Evolutionary conservation across 1,140 invertebrate genomes (phyloP), one percentile per base, ranked within the genome.

Genomic region (Marisa cornuarietis): DNA sequence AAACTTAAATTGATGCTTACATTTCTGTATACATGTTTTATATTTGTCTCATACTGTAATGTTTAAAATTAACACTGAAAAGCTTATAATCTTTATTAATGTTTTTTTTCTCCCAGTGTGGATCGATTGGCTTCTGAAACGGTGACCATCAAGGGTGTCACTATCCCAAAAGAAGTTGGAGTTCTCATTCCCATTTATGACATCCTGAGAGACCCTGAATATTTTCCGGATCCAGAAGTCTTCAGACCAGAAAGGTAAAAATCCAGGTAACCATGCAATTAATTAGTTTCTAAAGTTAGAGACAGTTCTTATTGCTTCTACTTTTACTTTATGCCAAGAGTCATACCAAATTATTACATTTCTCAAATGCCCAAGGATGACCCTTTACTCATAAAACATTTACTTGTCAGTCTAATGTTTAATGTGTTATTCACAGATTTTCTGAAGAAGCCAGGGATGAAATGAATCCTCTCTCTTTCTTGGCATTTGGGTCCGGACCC

Each of bases 401-500:
- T 42, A 42, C 31, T 42, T 42, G 31, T 42, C 31, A 4, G 31
- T 42, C 31, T 42, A 42, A 6, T 6, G 31, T 42, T 42, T 42
- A 42, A 42, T 14, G 4, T 14, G 16, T 58, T 58, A 58, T 18
- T 58, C 8, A 18, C 54, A 78, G 76, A 54, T 78, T 78, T 31
- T 54, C 65, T 20, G 42, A 68, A 49, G 78, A 79, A 24, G 63
- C 73, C 58, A 83, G 79, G 14, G 66, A 76, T 24, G 61, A 74
- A 51, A 74, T 75, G 58, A 79, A 90, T 42, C 88, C 88, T 26
- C 84, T 89, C 69, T 83, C 88, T 0, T 93, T 87, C 81, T 75
- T 92, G 14, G 90, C 93, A 20, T 93, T 93, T 85, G 93, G 93
- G 31, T 82, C 84, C 16, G 93, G 93, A 16, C 93, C 92, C 6